A percentile compares a stretch with the other conserved stretches of the same genome.
phyloP scores from a whole-genome alignment of 2,797 vertebrate species.

The Pipistrellus pygmaeus region DNA sequence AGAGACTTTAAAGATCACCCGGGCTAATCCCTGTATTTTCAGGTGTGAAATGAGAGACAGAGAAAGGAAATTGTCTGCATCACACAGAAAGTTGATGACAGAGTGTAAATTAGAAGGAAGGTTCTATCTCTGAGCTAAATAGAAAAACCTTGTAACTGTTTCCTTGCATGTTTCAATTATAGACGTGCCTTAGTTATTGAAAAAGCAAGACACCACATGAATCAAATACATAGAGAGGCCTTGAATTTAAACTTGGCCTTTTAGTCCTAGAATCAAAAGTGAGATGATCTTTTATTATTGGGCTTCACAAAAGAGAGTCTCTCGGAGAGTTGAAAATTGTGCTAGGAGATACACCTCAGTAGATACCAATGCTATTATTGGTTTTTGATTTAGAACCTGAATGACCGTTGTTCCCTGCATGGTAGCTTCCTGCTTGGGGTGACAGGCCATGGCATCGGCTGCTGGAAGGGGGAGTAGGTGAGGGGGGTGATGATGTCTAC shows the following conservation, averaged over 20 bases:
- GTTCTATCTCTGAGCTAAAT: slow-evolving; percentile 19
- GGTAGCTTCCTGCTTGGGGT: background rate
- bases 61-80: slow-evolving; percentile 48
- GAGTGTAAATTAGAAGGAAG: slow-evolving; percentile 8
- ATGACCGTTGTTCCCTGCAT: background rate
- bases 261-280: slow-evolving; percentile 26
- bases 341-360: background rate
- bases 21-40: slow-evolving; percentile 55
- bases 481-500: background rate
- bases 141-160: slow-evolving; percentile 33
- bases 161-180: slow-evolving; percentile 38
- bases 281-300: slow-evolving; percentile 18
- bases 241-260: slow-evolving; percentile 46
- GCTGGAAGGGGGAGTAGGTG: background rate
- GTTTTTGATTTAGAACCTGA: slow-evolving; percentile 33
- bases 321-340: background rate
- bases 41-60: slow-evolving; percentile 36
- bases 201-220: slow-evolving; percentile 41
- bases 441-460: background rate
- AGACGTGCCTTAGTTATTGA: slow-evolving; percentile 38
- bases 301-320: background rate
- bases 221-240: background rate
- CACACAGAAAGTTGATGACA: slow-evolving; percentile 26
- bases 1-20: slow-evolving; percentile 58
- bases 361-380: slow-evolving; percentile 2